Percentiles rank a stretch among this genome's conserved stretches.
phyloP scores from a whole-genome alignment of 2,888 invertebrate species.

The Tipula lateralis region DNA sequence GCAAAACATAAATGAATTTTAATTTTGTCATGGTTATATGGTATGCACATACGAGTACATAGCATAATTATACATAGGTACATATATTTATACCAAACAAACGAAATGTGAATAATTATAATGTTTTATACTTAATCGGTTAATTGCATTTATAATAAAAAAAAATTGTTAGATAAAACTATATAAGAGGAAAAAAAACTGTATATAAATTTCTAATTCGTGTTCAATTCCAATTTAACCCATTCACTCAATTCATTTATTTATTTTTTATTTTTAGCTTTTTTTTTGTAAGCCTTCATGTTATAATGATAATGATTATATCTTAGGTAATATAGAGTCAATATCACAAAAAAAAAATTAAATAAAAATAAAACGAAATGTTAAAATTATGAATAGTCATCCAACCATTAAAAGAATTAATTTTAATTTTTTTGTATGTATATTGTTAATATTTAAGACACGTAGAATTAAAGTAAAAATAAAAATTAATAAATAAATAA shows the following conservation, averaged over 20 bases:
- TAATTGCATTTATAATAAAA: not conserved
- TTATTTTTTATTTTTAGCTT: not conserved
- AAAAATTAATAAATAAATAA: not conserved
- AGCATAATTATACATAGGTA: not conserved
- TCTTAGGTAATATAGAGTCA: not conserved
- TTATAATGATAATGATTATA: conserved; percentile 15
- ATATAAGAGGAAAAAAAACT: not conserved
- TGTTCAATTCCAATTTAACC: conserved; percentile 1
- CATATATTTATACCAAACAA: not conserved
- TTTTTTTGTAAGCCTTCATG: not conserved
- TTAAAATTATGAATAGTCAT: not conserved
- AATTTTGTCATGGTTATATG: not conserved
- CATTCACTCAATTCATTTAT: not conserved
- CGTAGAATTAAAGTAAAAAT: not conserved
- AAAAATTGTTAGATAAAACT: not conserved
- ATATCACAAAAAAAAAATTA: conserved; percentile 9
- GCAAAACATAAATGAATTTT: conserved; percentile 1
- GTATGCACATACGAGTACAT: not conserved
- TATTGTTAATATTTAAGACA: not conserved
- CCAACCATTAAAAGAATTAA: not conserved
- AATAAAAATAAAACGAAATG: too few relatives aligned
- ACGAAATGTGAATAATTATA: not conserved
- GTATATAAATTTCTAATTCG: conserved; percentile 4
- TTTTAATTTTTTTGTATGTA: not conserved
- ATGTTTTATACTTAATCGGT: conserved; percentile 19